phyloP scores from a whole-genome alignment of 2,113 vertebrate species.

The Callaeas wilsoni region DNA sequence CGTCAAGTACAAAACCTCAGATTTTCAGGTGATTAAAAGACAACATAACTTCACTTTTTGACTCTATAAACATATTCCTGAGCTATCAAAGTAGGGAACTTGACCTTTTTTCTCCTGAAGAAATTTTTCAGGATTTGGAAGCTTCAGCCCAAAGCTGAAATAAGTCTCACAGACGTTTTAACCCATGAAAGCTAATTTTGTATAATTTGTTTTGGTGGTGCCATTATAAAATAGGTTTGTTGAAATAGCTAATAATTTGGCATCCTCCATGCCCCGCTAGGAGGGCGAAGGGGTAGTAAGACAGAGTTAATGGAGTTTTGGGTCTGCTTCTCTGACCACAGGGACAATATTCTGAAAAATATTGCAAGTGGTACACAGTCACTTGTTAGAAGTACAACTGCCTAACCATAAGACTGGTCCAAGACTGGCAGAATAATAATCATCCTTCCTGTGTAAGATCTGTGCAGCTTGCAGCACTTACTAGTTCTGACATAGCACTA shows the following conservation, averaged over 20 bases:
- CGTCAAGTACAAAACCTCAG: background rate
- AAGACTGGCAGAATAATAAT: background rate
- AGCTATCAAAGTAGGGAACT: background rate
- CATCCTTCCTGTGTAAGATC: background rate
- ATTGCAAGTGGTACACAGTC: background rate
- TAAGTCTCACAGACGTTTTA: background rate
- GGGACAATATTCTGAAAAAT: background rate
- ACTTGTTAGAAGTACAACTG: background rate
- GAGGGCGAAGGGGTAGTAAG: background rate
- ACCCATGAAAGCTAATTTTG: background rate
- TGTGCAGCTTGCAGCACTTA: background rate
- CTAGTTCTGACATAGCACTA: background rate
- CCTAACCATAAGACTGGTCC: background rate
- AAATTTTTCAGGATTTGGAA: background rate
- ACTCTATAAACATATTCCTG: background rate
- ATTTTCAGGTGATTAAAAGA: background rate
- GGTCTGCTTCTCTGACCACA: background rate
- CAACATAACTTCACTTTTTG: background rate
- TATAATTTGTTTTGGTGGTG: background rate
- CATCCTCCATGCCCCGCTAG: background rate
- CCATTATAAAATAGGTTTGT: background rate
- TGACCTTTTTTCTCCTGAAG: background rate
- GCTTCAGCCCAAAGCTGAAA: background rate
- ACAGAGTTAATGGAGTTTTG: background rate
- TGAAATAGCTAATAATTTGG: background rate